Conservation (phyloP, 2,888 invertebrate genomes). For the Hyposoter didymator region DNA sequence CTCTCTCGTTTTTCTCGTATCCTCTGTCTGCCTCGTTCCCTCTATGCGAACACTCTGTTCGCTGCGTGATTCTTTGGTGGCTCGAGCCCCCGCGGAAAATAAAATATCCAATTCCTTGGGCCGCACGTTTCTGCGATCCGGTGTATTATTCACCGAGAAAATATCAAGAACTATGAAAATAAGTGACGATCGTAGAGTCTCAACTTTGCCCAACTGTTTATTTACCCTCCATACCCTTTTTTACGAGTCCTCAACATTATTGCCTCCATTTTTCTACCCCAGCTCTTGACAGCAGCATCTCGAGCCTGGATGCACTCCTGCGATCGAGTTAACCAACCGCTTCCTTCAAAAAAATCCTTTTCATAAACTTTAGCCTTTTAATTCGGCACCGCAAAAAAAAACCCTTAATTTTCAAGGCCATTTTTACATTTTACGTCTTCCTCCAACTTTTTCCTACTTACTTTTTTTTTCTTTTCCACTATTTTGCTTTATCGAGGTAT, state of each 20-base stretch:
- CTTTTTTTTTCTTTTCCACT: conserved; percentile 8
- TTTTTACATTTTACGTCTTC: not conserved
- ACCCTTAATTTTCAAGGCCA: not conserved
- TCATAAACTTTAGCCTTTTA: not conserved
- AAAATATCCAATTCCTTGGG: conserved; percentile 32
- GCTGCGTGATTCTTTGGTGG: conserved; percentile 29
- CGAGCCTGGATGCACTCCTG: not conserved
- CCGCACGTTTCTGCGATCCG: conserved; percentile 12
- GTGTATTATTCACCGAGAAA: conserved; percentile 65
- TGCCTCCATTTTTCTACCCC: conserved; percentile 9
- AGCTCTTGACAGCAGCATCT: not conserved
- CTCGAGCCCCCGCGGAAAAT: conserved; percentile 50
- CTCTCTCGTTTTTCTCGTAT: conserved; percentile 4
- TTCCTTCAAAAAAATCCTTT: not conserved
- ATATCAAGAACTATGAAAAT: conserved; percentile 70
- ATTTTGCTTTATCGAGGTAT: not conserved
- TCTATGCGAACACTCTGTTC: conserved; percentile 20
- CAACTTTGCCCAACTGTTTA: conserved; percentile 67
- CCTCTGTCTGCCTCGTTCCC: not conserved
- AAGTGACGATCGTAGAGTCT: conserved; percentile 70
- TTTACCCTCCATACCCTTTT: conserved; percentile 55
- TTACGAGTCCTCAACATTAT: conserved; percentile 20
- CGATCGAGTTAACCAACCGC: not conserved
- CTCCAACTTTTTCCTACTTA: not conserved
- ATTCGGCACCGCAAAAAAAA: not conserved